Conservation (phyloP, 2,113 vertebrate species). For the Dryoscopus gambensis region DNA sequence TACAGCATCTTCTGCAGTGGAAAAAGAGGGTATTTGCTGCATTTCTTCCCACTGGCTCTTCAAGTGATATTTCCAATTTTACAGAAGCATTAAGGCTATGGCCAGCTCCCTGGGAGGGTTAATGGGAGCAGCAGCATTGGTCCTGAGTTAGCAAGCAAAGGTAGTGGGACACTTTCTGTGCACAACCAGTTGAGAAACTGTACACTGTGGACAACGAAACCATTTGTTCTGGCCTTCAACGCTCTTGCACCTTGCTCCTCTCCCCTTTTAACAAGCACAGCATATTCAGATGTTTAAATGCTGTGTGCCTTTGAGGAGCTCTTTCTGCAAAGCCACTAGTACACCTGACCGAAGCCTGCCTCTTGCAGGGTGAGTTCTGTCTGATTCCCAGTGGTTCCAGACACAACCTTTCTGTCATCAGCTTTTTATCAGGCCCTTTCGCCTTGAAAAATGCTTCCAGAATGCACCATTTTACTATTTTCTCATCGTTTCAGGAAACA, state of each 20-base stretch:
- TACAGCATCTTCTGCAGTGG: neutral
- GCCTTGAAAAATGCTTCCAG: neutral
- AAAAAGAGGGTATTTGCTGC: neutral
- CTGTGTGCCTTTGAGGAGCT: neutral
- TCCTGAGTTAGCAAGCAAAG: neutral
- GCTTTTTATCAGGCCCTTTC: neutral
- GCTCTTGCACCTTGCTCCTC: neutral
- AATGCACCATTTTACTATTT: neutral
- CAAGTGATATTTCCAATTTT: neutral
- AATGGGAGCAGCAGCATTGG: neutral
- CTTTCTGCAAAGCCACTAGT: neutral
- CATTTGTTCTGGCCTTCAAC: neutral
- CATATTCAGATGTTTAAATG: neutral
- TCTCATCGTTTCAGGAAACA: neutral
- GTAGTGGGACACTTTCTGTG: neutral
- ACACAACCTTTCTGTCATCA: neutral
- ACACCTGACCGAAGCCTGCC: neutral
- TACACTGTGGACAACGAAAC: neutral
- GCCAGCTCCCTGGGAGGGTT: neutral
- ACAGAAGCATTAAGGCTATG: neutral
- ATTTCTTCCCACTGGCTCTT: neutral
- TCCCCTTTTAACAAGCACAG: neutral
- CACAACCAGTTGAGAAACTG: neutral
- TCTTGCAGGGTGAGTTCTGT: neutral
- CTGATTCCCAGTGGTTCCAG: neutral